Conservation (phyloP, 2,888 invertebrate species). For the Mamestra brassicae region DNA sequence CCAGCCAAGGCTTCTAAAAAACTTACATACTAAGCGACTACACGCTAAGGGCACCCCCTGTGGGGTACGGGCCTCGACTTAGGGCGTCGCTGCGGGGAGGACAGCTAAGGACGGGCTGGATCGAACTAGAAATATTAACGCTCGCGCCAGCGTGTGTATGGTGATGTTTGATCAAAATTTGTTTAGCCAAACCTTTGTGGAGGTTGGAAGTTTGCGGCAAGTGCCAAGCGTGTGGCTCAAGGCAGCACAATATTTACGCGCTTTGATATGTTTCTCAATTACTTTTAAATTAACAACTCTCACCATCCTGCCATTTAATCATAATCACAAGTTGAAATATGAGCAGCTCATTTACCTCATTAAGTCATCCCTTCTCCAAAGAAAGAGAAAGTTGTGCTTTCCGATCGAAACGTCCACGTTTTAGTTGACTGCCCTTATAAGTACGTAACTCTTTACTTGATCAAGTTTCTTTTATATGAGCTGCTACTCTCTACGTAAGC, state of each 20-base stretch:
- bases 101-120: too few relatives aligned
- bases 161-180: too few relatives aligned
- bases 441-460: constrained; percentile 20
- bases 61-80: too few relatives aligned
- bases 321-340: constrained; percentile 7
- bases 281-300: constrained; percentile 13
- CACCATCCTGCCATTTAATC: background rate
- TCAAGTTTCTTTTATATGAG: constrained; percentile 29
- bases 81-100: too few relatives aligned
- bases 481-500: background rate
- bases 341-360: constrained; percentile 12
- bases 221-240: too few relatives aligned
- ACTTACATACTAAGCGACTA: too few relatives aligned
- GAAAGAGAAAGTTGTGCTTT: constrained; percentile 52
- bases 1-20: too few relatives aligned
- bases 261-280: background rate
- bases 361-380: constrained; percentile 8
- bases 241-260: background rate
- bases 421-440: constrained; percentile 39
- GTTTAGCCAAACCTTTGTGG: too few relatives aligned
- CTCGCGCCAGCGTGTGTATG: too few relatives aligned
- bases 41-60: too few relatives aligned
- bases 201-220: too few relatives aligned
- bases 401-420: constrained; percentile 12
- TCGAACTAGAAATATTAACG: too few relatives aligned